Base-by-base conservation (phyloP, 2,113 vertebrate genomes). In the Romanogobio albipinnatus region DNA sequence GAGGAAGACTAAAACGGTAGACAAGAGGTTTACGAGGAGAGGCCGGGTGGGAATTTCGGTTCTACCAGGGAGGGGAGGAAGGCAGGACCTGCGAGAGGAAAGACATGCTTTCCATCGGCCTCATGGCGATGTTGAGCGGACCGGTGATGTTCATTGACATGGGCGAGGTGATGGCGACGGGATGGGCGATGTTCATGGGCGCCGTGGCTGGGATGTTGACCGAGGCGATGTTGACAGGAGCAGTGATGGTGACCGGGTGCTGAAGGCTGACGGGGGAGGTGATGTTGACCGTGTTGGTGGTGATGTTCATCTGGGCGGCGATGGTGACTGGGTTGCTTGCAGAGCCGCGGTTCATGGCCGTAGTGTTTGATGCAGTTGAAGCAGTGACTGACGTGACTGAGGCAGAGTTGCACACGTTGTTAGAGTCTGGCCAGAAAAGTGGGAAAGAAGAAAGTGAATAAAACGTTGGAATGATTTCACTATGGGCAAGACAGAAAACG, bases 21-120 rank as follows among this genome's bases (percentile, higher is more conserved):
- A 78, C 19, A 62, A 58, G 53, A 74, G 73, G 76, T 53, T 81
- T 68, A 80, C 49, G 62, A 86, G 80, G 61, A 84, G 77, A 85
- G 8, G 66, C 61, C 80, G 79, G 77, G 68, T 78, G 61, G 53
- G 68, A 85, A 17, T 56, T 33, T 77, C 51, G n/a, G 49, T 33
- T 93, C 96, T 96, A 99, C 98, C 97, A 99, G 85, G 97, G 98
- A 59, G 97, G 97, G 86, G 97, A 97, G 22, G 98, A 98, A 89
- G 97, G 98, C 95, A 99, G 94, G 90, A 97, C 97, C 92, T 99
- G 98, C 91, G 98, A 97, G 89, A 99, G 96, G 93, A 99, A 99
- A 89, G 97, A 95, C 98, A 99, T 98, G 95, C 96, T 98, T 87
- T 99, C 98, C 92, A 98, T 98, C 26, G 98, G 94, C 87, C 98